Percentiles rank a stretch among this genome's conserved stretches.
Conservation (phyloP, 2,113 vertebrate genomes). For the Dicentrarchus labrax region DNA sequence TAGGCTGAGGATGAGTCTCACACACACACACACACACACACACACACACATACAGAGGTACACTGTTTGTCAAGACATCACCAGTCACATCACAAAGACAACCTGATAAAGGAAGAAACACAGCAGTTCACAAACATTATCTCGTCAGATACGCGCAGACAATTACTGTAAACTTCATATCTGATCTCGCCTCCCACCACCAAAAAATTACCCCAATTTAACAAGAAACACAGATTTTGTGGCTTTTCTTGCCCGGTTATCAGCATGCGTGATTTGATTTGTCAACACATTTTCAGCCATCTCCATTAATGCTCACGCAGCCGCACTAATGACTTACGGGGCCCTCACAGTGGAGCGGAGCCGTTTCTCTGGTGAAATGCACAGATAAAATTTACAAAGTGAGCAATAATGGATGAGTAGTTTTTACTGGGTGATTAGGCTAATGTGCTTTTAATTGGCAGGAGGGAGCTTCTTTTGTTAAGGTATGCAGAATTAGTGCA, state of each 20-base stretch:
- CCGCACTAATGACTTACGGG: conserved; percentile 55
- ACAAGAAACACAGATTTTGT: conserved; percentile 10
- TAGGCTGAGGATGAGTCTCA: neutral
- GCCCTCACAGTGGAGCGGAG: conserved; percentile 32
- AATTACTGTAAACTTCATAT: conserved; percentile 22
- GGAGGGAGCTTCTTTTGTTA: conserved; percentile 55
- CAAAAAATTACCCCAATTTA: neutral
- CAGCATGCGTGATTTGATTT: conserved; percentile 50
- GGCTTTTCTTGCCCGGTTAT: conserved; percentile 11
- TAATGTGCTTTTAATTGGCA: conserved; percentile 75
- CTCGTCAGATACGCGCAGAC: conserved; percentile 4
- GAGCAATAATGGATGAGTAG: conserved; percentile 68
- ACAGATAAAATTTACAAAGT: conserved; percentile 66
- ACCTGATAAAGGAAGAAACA: conserved; percentile 7
- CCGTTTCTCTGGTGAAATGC: conserved; percentile 55
- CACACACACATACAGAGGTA: neutral
- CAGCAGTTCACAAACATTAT: neutral
- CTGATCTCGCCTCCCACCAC: neutral
- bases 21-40: neutral
- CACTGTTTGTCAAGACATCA: neutral
- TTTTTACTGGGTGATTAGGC: conserved; percentile 67
- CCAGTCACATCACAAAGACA: conserved; percentile 1
- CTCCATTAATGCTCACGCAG: conserved; percentile 50
- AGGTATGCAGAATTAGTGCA: conserved; percentile 52
- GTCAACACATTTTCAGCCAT: conserved; percentile 66